Evolutionary conservation across 2,113 vertebrate genomes (phyloP), one percentile per base, ranked within the genome.

Genomic region (Myotis davidii): DNA sequence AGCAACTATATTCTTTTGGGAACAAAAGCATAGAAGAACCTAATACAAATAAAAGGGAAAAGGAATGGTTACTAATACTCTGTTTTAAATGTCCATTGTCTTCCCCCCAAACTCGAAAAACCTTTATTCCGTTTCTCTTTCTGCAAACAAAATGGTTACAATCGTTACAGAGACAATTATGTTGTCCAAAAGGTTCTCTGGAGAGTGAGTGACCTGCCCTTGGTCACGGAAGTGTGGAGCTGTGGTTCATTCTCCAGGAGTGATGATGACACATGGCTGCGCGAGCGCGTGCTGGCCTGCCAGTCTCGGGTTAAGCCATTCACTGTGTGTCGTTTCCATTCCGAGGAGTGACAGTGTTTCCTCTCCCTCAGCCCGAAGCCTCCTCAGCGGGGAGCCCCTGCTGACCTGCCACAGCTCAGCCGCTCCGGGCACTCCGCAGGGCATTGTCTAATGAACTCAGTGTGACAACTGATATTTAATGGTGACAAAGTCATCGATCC

Each of bases 401-500:
- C 59, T 86, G 87, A 94, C 42, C 78, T 88, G 81, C 87, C 83
- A 79, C 85, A 48, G 89, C 85, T 93, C 56, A 79, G 20, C 87
- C 95, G 91, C 79, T 90, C 82, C 39, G 65, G 67, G 56, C 1
- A 27, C 23, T 91, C 91, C 29, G 50, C 6, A 2, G 89, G 56
- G 87, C 79, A 81, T 32, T 84, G 17, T 91, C 67, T 96, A 85
- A 96, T 85, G 67, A 92, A 92, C 79, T 96, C 56, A 73, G 76
- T 89, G 83, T 93, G 69, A 85, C 95, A 97, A 83, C 81, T 77
- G 81, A 25, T 91, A 96, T 92, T 95, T 95, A 93, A 95, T 76
- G 37, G 52, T n/a, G 78, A 76, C 65, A 52, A 2, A 52, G 52
- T 64, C 78, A 96, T 95, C 25, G 5, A 73, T 72, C 50, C 39